These are phyloP conservation scores for Steinernema feltiae DNA, from an alignment of 1,140 invertebrate genomes.

Conservation along the genomic window DNA sequence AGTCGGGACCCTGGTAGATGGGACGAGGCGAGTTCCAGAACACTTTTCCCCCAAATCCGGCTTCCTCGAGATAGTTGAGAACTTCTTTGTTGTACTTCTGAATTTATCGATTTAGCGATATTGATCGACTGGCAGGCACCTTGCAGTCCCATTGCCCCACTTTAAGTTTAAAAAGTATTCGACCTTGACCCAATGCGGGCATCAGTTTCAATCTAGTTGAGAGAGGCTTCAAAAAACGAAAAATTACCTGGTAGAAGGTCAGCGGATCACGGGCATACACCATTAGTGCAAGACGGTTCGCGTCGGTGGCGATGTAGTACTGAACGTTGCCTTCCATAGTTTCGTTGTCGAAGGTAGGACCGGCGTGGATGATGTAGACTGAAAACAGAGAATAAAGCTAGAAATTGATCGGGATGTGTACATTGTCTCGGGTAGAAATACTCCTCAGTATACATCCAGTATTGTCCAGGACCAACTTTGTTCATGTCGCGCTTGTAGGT, in stretches of 20 bases:
- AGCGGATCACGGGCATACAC: conserved; percentile 56
- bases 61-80: conserved; percentile 46
- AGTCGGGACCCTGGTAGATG: conserved; percentile 57
- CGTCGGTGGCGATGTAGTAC: conserved; percentile 55
- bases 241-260: conserved; percentile 50
- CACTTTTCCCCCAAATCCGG: conserved; percentile 53
- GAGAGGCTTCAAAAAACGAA: neutral
- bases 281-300: conserved; percentile 50
- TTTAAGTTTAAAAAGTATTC: neutral
- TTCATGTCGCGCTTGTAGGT: conserved; percentile 57
- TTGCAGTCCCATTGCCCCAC: conserved; percentile 6
- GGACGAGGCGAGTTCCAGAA: conserved; percentile 57
- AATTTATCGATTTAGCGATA: conserved; percentile 25
- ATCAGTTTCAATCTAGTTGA: conserved; percentile 16
- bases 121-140: neutral
- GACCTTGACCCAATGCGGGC: conserved; percentile 20
- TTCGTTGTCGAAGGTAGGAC: conserved; percentile 51
- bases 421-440: conserved; percentile 58
- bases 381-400: conserved; percentile 33
- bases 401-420: no score
- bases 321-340: conserved; percentile 43
- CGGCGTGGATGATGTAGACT: conserved; percentile 57
- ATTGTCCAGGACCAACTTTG: conserved; percentile 56
- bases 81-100: conserved; percentile 58
- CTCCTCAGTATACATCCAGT: conserved; percentile 58